Conservation (phyloP, 2,888 invertebrate species). For the Harmothoe impar region DNA sequence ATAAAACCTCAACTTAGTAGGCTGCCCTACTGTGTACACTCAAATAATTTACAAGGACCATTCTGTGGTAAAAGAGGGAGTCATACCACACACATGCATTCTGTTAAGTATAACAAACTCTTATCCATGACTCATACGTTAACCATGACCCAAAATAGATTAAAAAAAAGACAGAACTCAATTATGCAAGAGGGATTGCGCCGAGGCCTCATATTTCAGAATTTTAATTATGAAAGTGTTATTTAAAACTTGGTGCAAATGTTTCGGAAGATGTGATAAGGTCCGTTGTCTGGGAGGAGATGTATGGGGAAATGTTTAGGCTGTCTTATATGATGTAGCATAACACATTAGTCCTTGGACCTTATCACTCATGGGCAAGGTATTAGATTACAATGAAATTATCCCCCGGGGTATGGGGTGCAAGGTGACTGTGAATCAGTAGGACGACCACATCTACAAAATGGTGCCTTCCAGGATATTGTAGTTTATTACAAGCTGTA, state of each 20-base stretch:
- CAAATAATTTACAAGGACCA: too few relatives aligned
- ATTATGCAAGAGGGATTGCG: not conserved
- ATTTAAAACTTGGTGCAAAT: conserved; percentile 2
- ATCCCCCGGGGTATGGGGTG: too few relatives aligned
- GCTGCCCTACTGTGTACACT: too few relatives aligned
- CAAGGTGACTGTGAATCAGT: not conserved
- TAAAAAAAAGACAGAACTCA: not conserved
- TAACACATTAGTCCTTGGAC: not conserved
- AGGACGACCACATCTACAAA: not conserved
- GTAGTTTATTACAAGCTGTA: too few relatives aligned
- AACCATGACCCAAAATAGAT: not conserved
- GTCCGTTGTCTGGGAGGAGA: not conserved
- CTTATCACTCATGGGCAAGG: not conserved
- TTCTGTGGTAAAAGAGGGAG: too few relatives aligned
- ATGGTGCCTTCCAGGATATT: too few relatives aligned
- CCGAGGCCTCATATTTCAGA: not conserved
- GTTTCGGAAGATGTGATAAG: not conserved
- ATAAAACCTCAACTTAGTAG: too few relatives aligned
- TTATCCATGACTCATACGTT: not conserved
- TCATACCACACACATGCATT: too few relatives aligned
- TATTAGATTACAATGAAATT: too few relatives aligned
- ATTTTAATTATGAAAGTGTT: conserved; percentile 8
- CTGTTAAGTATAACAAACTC: not conserved
- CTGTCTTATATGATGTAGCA: not conserved
- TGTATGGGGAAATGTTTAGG: not conserved